phyloP scores from a whole-genome alignment of 2,797 vertebrate species.

The Chelidonichthys spinosus region DNA sequence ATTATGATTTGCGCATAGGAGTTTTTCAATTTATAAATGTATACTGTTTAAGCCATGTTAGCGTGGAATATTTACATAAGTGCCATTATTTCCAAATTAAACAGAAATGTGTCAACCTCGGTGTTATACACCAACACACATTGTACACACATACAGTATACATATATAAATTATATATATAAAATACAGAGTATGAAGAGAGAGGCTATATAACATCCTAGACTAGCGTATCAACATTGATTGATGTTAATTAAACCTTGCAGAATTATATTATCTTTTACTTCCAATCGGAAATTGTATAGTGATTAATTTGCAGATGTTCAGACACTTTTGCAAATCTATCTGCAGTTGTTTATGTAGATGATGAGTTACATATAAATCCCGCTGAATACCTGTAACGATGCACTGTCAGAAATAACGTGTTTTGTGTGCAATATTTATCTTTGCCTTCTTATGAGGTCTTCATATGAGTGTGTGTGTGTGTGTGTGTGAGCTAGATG shows the following conservation, averaged over 20 bases:
- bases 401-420: constrained; percentile 32
- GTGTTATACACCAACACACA: not conserved
- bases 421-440: constrained; percentile 24
- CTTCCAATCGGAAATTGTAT: not conserved
- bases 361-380: constrained; percentile 18
- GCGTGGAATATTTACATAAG: not conserved
- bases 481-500: not conserved
- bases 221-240: not conserved
- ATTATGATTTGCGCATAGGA: not conserved
- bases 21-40: not conserved
- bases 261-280: constrained; percentile 1
- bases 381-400: not conserved
- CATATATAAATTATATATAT: not conserved
- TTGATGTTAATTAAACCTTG: constrained; percentile 1
- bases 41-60: not conserved
- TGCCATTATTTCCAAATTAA: not conserved
- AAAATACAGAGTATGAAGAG: too few relatives aligned
- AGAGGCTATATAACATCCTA: not conserved
- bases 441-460: constrained; percentile 15
- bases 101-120: not conserved
- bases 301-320: not conserved
- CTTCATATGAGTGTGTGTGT: not conserved
- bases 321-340: constrained; percentile 18
- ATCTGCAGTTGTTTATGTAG: constrained; percentile 20
- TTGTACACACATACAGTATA: not conserved